A percentile compares a stretch with the other conserved stretches of the same genome.
Evolutionary conservation across 2,113 vertebrate genomes (phyloP).

Genomic region (Gyps fulvus): DNA sequence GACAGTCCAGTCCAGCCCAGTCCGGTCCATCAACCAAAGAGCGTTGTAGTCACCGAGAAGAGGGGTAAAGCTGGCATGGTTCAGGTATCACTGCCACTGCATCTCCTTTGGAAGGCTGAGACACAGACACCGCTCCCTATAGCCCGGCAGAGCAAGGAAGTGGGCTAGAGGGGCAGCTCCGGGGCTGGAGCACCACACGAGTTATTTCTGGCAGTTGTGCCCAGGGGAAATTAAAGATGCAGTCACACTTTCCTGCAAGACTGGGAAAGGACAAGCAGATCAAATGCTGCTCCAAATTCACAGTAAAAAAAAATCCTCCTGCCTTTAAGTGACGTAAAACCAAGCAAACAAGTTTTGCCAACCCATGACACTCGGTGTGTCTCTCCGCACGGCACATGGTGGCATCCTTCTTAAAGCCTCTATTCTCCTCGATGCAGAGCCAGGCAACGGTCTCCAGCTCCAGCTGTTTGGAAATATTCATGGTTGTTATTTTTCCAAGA

Average conservation of each 20-base stretch:
- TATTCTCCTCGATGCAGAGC: background rate
- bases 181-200: background rate
- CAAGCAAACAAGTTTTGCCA: background rate
- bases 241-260: background rate
- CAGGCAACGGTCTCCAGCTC: background rate
- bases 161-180: background rate
- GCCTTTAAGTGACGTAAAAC: background rate
- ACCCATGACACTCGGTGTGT: accelerated
- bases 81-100: background rate
- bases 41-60: background rate
- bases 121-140: accelerated
- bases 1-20: background rate
- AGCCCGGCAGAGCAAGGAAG: background rate
- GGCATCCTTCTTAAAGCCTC: background rate
- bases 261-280: background rate
- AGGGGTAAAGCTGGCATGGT: background rate
- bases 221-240: background rate
- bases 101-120: background rate
- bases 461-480: background rate
- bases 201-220: background rate
- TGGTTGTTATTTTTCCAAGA: background rate
- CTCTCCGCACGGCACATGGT: accelerated
- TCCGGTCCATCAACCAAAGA: background rate
- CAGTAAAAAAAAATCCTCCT: background rate
- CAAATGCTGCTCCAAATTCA: background rate